phyloP scores from a whole-genome alignment of 2,888 invertebrate species.

The Eupithecia inturbata region DNA sequence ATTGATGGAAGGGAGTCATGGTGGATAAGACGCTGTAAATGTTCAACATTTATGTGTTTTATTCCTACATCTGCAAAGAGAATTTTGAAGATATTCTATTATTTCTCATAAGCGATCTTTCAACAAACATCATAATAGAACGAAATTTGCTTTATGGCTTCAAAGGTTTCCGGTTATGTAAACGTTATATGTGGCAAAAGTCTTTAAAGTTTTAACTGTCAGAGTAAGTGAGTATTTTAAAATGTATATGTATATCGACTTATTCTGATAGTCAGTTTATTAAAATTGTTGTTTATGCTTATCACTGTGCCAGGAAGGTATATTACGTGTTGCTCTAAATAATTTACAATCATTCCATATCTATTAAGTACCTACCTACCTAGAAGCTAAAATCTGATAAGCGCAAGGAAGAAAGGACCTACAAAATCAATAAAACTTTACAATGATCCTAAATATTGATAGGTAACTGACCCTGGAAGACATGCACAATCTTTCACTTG shows the following conservation, averaged over 20 bases:
- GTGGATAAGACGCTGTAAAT: not conserved
- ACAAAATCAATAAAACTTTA: not conserved
- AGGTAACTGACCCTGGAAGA: slow-evolving; percentile 44
- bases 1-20: not conserved
- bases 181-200: not conserved
- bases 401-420: not conserved
- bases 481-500: slow-evolving; percentile 67
- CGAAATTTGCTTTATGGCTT: not conserved
- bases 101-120: not conserved
- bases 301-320: not conserved
- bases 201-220: not conserved
- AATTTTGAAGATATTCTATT: not conserved
- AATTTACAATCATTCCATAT: not conserved
- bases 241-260: not conserved
- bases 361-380: too few relatives aligned
- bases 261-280: not conserved
- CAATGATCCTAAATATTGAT: not conserved
- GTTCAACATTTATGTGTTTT: not conserved
- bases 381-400: not conserved
- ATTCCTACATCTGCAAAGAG: not conserved
- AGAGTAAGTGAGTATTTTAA: not conserved
- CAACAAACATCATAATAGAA: too few relatives aligned
- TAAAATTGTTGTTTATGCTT: not conserved
- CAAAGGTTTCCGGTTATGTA: not conserved
- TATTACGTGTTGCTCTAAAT: not conserved